Base-by-base conservation (phyloP, 2,888 invertebrate genomes). In the Pocota personata region DNA sequence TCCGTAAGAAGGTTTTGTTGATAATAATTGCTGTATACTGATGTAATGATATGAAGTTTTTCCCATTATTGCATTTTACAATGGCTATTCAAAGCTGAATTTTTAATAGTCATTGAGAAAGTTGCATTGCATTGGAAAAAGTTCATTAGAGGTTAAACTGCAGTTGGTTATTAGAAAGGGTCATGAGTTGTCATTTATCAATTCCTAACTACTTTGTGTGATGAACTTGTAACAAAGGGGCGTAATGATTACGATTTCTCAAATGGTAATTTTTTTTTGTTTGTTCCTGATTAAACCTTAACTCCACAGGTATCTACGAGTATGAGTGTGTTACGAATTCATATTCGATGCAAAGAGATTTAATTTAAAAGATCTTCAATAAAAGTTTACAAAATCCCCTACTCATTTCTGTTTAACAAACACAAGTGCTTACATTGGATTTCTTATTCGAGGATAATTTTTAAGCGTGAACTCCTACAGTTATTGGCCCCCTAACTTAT, bases 101-200 rank as follows among this genome's bases (percentile, higher is more conserved):
- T 64, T 46, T 66, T 32, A 40, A 55, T 12, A 75, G 75, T 64
- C 66, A 66, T 75, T 66, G 64, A 57, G 75, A 75, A 66, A 75
- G 64, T 46, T 64, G 55, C 43, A 60, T 48, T 72, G 72, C 58
- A 62, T 52, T 52, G 37, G 21, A 30, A 50, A n/a, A 27, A 37
- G 40, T 52, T 40, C 50, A 40, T 73, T 30, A 27, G 16, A 27
- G 32, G 32, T 19, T 35, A 8, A 27, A 46, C 35, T 75, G 30
- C 52, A 52, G 14, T 27, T 30, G 16, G 19, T 24, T 6, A 37
- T 72, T n/a, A 6, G 40, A 40, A 75, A 43, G 27, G 50, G 73
- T 43, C 43, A 60, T 60, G 24, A 35, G 19, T 12, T 57, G 57
- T 21, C 21, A 37, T 21, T 57, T 57, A 12, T 35, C 32, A 21